Base-by-base conservation (phyloP, 1,140 invertebrate species). In the Drosophila subpulchrella region DNA sequence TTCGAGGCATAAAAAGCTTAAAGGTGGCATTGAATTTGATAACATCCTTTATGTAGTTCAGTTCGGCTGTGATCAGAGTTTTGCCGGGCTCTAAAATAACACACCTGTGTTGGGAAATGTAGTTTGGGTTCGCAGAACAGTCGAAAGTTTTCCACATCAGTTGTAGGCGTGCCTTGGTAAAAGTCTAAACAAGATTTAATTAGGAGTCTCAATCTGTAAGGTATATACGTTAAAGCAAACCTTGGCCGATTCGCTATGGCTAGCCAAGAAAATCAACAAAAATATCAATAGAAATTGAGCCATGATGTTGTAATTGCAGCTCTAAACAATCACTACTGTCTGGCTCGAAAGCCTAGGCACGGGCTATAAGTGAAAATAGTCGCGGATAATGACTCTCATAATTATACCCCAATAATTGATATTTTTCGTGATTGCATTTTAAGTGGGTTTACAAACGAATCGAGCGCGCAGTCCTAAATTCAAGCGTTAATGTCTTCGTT, bases 81-180 rank as follows among this genome's bases (percentile, higher is more conserved):
- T 41, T 78, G 0, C 78, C 63, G 0, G 36, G 13, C 4, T 71
- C 55, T 8, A 70, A 11, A n/a, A 83, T 82, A 13, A 30, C 5
- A 20, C 80, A 83, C 6, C 56, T 82, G 17, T 47, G 17, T 12
- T 20, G 12, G 8, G 3, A n/a, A 11, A 81, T 42, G 7, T 66
- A 15, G 6, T n/a, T 6, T 13, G 51, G 17, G 39, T 81, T 58
- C 1, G 15, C 0, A 0, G 11, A 0, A 24, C 78, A 81, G n/a
- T 20, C 30, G 8, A 78, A 82, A 12, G 44, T 51, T 1, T 61
- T 66, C 78, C 78, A 81, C 17, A 54, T n/a, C 5, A 81, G 15
- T 6, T 34, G 32, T 0, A 82, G 20, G 4, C 44, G 67, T 11
- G 39, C 20, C 13, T 41, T 66, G 3, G 72, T 11, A 8, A 42